Evolutionary conservation across 2,888 invertebrate species (phyloP).

Genomic region (Dinocampus coccinellae): DNA sequence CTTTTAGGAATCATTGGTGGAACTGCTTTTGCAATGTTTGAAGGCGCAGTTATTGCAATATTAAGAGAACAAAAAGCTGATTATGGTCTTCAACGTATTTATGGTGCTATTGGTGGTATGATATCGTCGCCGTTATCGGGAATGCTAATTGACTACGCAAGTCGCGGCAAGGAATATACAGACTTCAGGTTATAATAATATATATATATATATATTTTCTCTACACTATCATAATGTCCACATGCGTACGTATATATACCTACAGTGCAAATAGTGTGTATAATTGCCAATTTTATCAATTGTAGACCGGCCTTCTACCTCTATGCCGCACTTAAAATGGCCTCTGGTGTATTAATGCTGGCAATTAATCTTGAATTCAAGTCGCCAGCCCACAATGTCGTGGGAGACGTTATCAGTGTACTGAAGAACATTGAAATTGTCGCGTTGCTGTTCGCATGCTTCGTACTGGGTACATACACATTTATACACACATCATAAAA

Average conservation of each 20-base stretch:
- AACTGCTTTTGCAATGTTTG: conserved; percentile 84
- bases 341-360: conserved; percentile 78
- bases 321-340: conserved; percentile 79
- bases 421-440: conserved; percentile 79
- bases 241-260: neutral
- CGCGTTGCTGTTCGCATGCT: conserved; percentile 80
- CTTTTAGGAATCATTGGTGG: conserved; percentile 79
- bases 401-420: conserved; percentile 78
- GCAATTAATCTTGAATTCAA: conserved; percentile 83
- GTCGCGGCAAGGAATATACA: conserved; percentile 77
- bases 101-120: conserved; percentile 83
- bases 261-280: neutral
- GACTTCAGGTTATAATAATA: conserved; percentile 74
- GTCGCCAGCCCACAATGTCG: conserved; percentile 78
- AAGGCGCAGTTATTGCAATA: conserved; percentile 84
- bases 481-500: neutral
- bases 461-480: conserved; percentile 75
- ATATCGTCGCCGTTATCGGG: conserved; percentile 85
- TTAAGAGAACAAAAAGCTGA: conserved; percentile 82
- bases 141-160: conserved; percentile 81
- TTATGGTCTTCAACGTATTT: conserved; percentile 82
- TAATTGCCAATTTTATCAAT: conserved; percentile 39
- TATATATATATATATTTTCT: conserved; percentile 12
- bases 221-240: neutral
- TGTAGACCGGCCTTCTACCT: conserved; percentile 83